Evolutionary conservation across 2,888 invertebrate genomes (phyloP).

Genomic region (Leptura quadrifasciata): DNA sequence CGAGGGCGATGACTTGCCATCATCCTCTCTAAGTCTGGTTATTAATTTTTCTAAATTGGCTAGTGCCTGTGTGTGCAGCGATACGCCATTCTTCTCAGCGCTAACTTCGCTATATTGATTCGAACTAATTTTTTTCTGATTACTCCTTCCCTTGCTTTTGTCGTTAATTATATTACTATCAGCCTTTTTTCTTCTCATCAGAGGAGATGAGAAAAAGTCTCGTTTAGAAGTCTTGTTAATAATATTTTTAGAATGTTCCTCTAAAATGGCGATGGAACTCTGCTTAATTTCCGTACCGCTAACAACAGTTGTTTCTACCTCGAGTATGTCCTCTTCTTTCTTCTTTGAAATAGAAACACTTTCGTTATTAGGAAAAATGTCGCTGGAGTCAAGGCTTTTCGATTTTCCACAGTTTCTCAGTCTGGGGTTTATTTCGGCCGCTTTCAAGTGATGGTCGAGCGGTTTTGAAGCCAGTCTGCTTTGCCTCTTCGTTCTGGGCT

Average conservation of each 20-base stretch:
- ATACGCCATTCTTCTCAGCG: slow-evolving; percentile 61
- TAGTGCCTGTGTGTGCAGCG: slow-evolving; percentile 75
- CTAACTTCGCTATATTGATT: slow-evolving; percentile 48
- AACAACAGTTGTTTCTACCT: slow-evolving; percentile 58
- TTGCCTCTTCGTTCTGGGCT: slow-evolving; percentile 65
- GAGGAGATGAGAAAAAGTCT: slow-evolving; percentile 72
- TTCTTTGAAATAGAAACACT: slow-evolving; percentile 51
- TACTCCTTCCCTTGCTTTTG: slow-evolving; percentile 63
- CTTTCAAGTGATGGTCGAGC: slow-evolving; percentile 56
- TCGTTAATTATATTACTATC: slow-evolving; percentile 59
- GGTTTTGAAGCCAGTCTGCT: slow-evolving; percentile 59
- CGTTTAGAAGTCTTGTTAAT: slow-evolving; percentile 68
- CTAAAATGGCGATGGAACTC: slow-evolving; percentile 46
- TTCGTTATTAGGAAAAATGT: slow-evolving; percentile 79
- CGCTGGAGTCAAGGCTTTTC: slow-evolving; percentile 90
- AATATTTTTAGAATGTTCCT: slow-evolving; percentile 54
- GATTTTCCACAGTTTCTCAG: slow-evolving; percentile 84
- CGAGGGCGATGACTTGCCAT: slow-evolving; percentile 74
- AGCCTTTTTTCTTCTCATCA: slow-evolving; percentile 71
- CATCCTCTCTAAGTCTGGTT: slow-evolving; percentile 76
- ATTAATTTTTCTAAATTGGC: slow-evolving; percentile 78
- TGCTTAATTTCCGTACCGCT: slow-evolving; percentile 58
- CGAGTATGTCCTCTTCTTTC: slow-evolving; percentile 68
- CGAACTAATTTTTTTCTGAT: slow-evolving; percentile 61
- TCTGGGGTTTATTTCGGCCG: slow-evolving; percentile 53